A percentile compares a stretch with the other conserved stretches of the same genome.
phyloP scores from a whole-genome alignment of 2,888 invertebrate genomes.

The Lordiphosa andalusiaca region DNA sequence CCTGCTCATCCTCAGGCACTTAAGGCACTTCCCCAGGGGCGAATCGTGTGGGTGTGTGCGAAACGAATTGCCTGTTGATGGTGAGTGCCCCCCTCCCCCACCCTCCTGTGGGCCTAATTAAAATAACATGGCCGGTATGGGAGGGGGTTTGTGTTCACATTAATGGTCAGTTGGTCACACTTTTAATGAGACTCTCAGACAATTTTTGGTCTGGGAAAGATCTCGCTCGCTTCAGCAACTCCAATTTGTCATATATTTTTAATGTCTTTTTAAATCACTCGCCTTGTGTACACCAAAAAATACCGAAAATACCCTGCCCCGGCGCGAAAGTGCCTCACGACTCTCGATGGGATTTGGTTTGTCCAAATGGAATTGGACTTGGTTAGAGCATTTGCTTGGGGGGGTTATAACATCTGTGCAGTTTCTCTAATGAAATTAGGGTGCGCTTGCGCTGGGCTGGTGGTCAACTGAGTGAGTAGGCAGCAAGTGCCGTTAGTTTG shows the following conservation, averaged over 20 bases:
- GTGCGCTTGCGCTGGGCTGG: constrained; percentile 22
- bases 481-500: constrained; percentile 38
- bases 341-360: no score
- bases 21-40: constrained; percentile 61
- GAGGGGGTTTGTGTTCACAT: constrained; percentile 5
- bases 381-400: no score
- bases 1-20: constrained; percentile 44
- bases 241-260: constrained; percentile 24
- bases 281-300: not conserved
- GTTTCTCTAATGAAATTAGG: constrained; percentile 12
- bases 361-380: no score
- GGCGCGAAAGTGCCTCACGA: constrained; percentile 1
- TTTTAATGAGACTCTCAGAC: constrained; percentile 55
- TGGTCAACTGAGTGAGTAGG: constrained; percentile 3
- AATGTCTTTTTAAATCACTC: constrained; percentile 66
- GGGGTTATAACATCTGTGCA: no score
- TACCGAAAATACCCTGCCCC: constrained; percentile 2
- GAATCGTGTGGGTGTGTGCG: not conserved
- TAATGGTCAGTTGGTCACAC: constrained; percentile 49
- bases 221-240: constrained; percentile 7
- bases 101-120: constrained; percentile 55
- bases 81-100: constrained; percentile 33
- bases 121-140: constrained; percentile 35
- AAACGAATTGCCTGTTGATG: not conserved
- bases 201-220: constrained; percentile 41